phyloP scores from a whole-genome alignment of 1,140 invertebrate species.

The Arion vulgaris region DNA sequence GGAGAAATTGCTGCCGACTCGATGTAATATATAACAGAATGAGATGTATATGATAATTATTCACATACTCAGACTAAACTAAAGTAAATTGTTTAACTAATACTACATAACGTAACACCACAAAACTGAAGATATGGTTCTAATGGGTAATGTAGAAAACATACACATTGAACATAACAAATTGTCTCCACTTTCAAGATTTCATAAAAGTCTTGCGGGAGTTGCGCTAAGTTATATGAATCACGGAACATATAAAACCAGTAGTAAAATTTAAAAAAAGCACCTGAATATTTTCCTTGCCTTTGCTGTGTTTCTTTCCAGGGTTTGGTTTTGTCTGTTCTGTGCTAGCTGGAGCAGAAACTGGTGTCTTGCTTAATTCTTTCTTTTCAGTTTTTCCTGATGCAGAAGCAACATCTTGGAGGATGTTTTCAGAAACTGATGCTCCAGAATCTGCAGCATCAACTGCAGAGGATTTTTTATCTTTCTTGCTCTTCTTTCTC shows the following conservation, averaged over 20 bases:
- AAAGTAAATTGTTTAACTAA: no score
- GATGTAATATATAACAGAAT: no score
- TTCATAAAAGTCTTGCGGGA: no score
- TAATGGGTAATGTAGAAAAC: no score
- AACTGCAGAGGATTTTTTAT: conserved; percentile 28
- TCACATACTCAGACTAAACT: no score
- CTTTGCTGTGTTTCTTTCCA: conserved; percentile 43
- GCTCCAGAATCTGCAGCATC: background rate
- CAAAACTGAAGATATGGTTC: no score
- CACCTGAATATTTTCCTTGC: conserved; percentile 20
- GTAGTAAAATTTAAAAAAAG: background rate
- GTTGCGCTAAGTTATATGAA: no score
- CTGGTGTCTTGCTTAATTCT: background rate
- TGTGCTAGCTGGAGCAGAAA: background rate
- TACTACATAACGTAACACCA: no score
- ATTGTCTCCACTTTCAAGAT: no score
- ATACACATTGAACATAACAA: no score
- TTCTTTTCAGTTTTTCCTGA: background rate
- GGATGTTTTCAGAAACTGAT: background rate
- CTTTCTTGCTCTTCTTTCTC: conserved; percentile 43
- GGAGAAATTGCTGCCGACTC: no score
- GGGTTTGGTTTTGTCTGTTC: conserved; percentile 31
- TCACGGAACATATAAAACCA: background rate
- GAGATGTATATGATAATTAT: no score
- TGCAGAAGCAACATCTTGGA: conserved; percentile 15